A percentile compares a stretch with the other conserved stretches of the same genome.
These are phyloP conservation scores for Ceyx margarethae DNA, from an alignment of 2,113 vertebrate species.

Conservation along the genomic window DNA sequence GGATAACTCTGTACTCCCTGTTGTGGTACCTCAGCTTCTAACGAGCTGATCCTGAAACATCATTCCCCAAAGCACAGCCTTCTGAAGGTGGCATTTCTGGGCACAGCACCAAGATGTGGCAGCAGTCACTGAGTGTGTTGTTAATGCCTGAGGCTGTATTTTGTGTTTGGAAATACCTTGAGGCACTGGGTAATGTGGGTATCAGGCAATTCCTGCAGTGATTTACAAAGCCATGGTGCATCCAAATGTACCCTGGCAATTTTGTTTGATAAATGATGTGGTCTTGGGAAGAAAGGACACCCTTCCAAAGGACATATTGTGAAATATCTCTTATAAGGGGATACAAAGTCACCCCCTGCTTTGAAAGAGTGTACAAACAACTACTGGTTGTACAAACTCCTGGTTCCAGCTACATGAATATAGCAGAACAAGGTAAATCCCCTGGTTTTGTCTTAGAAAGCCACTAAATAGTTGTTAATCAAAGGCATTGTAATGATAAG, in stretches of 20 bases:
- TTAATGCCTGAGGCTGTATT: conserved; percentile 41
- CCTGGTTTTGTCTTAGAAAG: not conserved
- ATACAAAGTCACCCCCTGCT: not conserved
- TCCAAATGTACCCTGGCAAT: not conserved
- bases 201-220: not conserved
- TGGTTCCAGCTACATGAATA: not conserved
- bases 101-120: conserved; percentile 48
- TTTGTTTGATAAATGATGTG: not conserved
- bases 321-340: not conserved
- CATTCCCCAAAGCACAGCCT: conserved; percentile 23
- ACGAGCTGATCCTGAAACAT: conserved; percentile 31
- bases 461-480: not conserved
- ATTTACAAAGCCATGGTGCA: not conserved
- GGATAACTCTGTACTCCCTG: not conserved
- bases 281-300: not conserved
- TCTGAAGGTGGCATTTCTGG: conserved; percentile 50
- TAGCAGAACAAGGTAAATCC: not conserved
- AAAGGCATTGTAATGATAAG: not conserved
- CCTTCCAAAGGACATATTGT: not conserved
- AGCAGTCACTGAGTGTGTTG: conserved; percentile 18
- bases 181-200: not conserved
- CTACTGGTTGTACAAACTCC: not conserved
- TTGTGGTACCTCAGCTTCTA: not conserved
- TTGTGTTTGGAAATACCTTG: conserved; percentile 3
- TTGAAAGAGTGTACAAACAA: not conserved